These are phyloP conservation scores for Callocephalon fimbriatum DNA, from an alignment of 2,113 vertebrate genomes.

Conservation along the genomic window DNA sequence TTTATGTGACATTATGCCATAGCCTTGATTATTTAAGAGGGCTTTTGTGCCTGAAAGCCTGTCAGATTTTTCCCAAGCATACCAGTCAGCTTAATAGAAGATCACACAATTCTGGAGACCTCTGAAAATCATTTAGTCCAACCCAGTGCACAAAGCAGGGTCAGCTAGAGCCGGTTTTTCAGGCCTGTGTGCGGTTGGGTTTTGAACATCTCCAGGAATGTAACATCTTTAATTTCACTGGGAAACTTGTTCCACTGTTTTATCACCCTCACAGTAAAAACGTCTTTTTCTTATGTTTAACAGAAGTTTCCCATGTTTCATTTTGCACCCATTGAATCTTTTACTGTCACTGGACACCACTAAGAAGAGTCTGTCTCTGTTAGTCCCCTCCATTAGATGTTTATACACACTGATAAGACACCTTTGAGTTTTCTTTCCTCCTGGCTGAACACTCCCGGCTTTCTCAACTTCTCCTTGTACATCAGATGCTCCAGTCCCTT, in stretches of 20 bases:
- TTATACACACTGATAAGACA: background rate
- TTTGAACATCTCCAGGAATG: background rate
- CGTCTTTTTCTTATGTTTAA: fast-evolving
- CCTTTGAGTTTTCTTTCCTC: background rate
- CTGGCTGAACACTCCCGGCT: background rate
- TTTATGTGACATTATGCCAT: background rate
- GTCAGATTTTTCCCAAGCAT: background rate
- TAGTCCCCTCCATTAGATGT: background rate
- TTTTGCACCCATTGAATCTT: background rate
- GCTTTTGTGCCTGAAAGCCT: background rate
- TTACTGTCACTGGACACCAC: background rate
- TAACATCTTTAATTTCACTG: background rate
- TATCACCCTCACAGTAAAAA: background rate
- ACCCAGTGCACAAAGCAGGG: background rate
- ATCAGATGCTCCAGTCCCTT: background rate
- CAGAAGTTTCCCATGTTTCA: background rate
- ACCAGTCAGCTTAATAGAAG: background rate
- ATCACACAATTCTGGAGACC: background rate
- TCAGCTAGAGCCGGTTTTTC: background rate
- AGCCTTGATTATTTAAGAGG: background rate
- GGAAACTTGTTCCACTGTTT: background rate
- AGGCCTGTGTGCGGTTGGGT: fast-evolving
- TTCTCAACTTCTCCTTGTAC: background rate
- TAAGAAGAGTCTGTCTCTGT: background rate
- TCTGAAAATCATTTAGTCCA: background rate